phyloP scores from a whole-genome alignment of 2,797 vertebrate species.

The Phalanger gymnotis region DNA sequence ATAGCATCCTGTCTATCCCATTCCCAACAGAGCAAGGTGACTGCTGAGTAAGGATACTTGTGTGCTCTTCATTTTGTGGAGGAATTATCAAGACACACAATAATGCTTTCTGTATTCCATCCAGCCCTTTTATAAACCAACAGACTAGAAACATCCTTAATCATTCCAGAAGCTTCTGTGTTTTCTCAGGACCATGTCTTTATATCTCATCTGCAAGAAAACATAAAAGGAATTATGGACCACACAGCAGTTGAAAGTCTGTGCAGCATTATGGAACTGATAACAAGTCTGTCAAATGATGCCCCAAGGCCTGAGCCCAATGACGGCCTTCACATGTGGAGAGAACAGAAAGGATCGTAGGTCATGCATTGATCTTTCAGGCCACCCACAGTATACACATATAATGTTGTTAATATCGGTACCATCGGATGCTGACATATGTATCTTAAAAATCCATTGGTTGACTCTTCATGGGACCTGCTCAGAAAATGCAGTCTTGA shows the following conservation, averaged over 20 bases:
- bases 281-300: constrained; percentile 13
- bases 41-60: neutral
- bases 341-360: neutral
- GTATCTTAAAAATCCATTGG: constrained; percentile 23
- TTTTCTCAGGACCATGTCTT: constrained; percentile 29
- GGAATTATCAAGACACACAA: constrained; percentile 23
- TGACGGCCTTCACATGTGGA: neutral
- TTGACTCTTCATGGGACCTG: constrained; percentile 32
- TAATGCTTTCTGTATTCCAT: constrained; percentile 47
- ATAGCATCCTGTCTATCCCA: neutral
- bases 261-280: constrained; percentile 4
- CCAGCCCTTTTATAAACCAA: constrained; percentile 34
- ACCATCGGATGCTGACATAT: constrained; percentile 32
- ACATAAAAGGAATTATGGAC: constrained; percentile 17
- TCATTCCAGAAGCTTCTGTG: constrained; percentile 28
- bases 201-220: constrained; percentile 53
- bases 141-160: constrained; percentile 42
- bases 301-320: neutral
- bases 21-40: constrained; percentile 13
- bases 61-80: neutral
- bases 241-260: constrained; percentile 37
- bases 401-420: neutral
- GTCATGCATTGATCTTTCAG: neutral
- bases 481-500: constrained; percentile 37
- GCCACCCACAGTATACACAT: neutral